phyloP scores from a whole-genome alignment of 2,113 vertebrate species.

The Pteronura brasiliensis region DNA sequence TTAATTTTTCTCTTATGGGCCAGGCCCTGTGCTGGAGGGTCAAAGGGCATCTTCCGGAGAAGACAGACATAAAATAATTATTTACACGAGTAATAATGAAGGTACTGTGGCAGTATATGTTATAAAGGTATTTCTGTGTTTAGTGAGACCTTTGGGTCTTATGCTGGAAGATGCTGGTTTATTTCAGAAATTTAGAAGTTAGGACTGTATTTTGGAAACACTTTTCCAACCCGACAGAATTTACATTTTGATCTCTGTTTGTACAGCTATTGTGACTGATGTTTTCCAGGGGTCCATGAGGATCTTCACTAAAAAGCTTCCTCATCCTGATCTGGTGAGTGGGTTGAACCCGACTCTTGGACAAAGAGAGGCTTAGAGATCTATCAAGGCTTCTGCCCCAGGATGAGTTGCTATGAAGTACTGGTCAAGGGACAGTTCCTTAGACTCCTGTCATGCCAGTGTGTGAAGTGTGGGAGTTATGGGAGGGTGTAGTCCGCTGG shows the following conservation, averaged over 20 bases:
- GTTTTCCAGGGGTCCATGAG: slow-evolving; percentile 98
- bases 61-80: neutral
- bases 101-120: neutral
- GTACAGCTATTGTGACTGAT: slow-evolving; percentile 91
- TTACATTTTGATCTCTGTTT: slow-evolving; percentile 48
- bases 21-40: neutral
- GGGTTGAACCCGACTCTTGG: neutral
- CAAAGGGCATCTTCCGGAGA: neutral
- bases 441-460: neutral
- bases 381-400: neutral
- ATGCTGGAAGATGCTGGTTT: neutral
- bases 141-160: slow-evolving; percentile 11
- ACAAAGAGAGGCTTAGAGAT: neutral
- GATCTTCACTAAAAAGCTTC: slow-evolving; percentile 98
- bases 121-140: neutral
- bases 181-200: neutral
- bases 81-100: neutral
- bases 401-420: neutral
- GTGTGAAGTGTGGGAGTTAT: neutral
- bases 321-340: slow-evolving; percentile 95
- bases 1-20: neutral
- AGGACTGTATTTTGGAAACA: neutral
- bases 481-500: neutral
- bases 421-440: neutral
- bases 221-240: neutral